phyloP scores from a whole-genome alignment of 2,888 invertebrate species.

The Gandaritis pyraliata region DNA sequence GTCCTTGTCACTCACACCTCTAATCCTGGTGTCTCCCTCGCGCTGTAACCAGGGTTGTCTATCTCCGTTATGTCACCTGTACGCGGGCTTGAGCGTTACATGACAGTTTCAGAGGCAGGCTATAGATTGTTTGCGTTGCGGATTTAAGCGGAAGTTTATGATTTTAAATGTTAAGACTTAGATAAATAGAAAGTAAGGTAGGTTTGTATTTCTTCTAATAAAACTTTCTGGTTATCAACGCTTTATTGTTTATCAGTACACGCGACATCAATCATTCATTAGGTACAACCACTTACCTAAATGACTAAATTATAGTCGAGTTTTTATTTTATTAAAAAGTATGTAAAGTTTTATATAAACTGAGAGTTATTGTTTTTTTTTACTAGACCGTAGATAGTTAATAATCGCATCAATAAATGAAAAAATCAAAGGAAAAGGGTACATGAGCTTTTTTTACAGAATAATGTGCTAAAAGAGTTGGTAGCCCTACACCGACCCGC shows the following conservation, averaged over 20 bases:
- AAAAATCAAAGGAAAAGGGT: not conserved
- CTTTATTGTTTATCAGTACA: not conserved
- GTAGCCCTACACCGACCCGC: conserved; percentile 61
- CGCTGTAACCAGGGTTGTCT: conserved; percentile 49
- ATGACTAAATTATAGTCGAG: too few species aligned
- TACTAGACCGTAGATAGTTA: too few species aligned
- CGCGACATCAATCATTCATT: too few species aligned
- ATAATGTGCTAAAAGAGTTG: conserved; percentile 33
- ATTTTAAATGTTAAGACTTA: not conserved
- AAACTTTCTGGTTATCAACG: not conserved
- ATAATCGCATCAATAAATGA: too few species aligned
- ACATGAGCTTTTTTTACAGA: not conserved
- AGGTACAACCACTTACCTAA: too few species aligned
- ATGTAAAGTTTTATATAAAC: too few species aligned
- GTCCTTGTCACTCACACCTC: conserved; percentile 65
- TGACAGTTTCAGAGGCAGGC: conserved; percentile 28
- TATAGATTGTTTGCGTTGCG: conserved; percentile 11
- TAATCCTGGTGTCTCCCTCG: conserved; percentile 56
- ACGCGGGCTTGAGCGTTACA: conserved; percentile 29
- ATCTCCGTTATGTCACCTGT: conserved; percentile 41
- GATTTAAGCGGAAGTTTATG: not conserved
- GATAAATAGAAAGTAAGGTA: not conserved
- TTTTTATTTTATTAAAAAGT: too few species aligned
- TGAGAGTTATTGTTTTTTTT: too few species aligned
- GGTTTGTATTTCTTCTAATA: not conserved